Evolutionary conservation across 2,888 invertebrate species (phyloP).

Genomic region (Alloplasta piceator): DNA sequence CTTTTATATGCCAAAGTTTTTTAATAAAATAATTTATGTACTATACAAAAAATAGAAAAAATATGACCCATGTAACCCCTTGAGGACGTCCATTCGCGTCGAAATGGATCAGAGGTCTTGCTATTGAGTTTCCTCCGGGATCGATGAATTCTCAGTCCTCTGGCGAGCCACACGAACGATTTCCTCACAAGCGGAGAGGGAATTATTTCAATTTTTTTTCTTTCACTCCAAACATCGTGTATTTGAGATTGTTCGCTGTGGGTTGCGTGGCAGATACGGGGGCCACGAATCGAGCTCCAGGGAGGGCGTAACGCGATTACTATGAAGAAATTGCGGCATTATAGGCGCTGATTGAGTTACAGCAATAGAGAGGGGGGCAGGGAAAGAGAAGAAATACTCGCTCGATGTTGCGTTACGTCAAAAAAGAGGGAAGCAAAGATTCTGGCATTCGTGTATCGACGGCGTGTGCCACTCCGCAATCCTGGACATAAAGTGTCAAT

Average conservation of each 20-base stretch:
- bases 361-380: constrained; percentile 74
- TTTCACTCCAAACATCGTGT: constrained; percentile 55
- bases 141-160: not conserved
- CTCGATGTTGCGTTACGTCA: constrained; percentile 61
- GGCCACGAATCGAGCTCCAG: constrained; percentile 59
- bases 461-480: constrained; percentile 71
- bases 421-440: constrained; percentile 30
- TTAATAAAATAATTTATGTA: no score
- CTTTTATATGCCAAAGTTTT: no score
- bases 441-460: constrained; percentile 15
- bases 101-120: constrained; percentile 32
- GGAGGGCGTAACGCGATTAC: constrained; percentile 79
- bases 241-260: constrained; percentile 20
- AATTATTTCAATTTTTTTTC: constrained; percentile 70
- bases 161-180: not conserved
- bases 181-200: constrained; percentile 15
- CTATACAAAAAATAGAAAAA: no score
- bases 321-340: constrained; percentile 82
- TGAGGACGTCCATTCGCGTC: not conserved
- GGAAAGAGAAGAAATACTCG: constrained; percentile 69
- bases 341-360: constrained; percentile 82
- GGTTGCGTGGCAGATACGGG: constrained; percentile 26
- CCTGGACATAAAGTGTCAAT: constrained; percentile 81
- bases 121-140: constrained; percentile 63
- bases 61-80: no score